phyloP scores from a whole-genome alignment of 2,113 vertebrate genomes.

The Condylura cristata region DNA sequence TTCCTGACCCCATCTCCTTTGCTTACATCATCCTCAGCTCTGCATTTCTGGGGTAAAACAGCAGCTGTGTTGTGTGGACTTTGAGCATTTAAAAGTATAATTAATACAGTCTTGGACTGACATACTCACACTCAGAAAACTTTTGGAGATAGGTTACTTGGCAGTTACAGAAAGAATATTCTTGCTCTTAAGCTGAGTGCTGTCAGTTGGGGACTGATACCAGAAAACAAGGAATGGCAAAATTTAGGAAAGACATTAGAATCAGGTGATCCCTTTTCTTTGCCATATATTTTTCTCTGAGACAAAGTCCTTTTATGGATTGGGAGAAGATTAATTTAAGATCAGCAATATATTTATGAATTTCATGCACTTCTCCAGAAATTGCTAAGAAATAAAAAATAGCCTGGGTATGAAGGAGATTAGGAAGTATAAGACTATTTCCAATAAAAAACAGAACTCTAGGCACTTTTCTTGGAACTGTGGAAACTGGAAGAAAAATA shows the following conservation, averaged over 20 bases:
- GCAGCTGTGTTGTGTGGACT: background rate
- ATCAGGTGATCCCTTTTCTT: background rate
- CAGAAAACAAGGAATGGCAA: background rate
- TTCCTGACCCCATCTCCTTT: background rate
- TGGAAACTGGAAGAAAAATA: background rate
- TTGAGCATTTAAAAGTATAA: background rate
- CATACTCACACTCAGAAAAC: background rate
- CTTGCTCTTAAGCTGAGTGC: background rate
- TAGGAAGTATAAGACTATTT: background rate
- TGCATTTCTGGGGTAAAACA: background rate
- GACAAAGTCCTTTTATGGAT: background rate
- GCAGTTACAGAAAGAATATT: background rate
- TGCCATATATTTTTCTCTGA: slow-evolving; percentile 20
- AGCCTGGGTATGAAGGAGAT: background rate
- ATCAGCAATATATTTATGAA: slow-evolving; percentile 30
- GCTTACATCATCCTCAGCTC: background rate
- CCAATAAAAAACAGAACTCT: background rate
- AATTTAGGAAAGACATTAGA: background rate
- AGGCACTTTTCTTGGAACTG: no score
- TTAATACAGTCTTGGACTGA: background rate
- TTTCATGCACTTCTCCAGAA: background rate
- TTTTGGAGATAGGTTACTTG: slow-evolving; percentile 4
- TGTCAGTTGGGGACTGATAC: background rate
- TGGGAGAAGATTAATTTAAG: slow-evolving; percentile 33
- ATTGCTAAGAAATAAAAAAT: background rate